phyloP scores from a whole-genome alignment of 2,797 vertebrate genomes.

The Peromyscus eremicus region DNA sequence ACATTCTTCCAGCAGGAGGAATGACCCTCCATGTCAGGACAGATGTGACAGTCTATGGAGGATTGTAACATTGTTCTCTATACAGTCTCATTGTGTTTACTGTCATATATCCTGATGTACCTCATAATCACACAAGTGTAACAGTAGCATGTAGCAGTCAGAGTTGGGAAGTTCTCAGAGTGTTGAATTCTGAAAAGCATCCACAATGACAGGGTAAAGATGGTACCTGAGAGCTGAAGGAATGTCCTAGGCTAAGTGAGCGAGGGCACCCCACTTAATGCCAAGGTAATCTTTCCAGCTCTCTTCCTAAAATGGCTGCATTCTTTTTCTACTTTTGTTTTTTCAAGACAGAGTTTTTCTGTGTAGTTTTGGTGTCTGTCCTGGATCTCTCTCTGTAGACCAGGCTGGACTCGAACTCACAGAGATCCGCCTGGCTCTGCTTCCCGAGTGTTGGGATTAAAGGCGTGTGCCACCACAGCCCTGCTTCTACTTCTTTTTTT shows the following conservation, averaged over 20 bases:
- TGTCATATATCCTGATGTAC: background rate
- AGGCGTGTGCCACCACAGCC: too few relatives aligned
- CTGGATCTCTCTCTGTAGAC: too few relatives aligned
- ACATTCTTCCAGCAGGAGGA: background rate
- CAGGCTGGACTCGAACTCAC: too few relatives aligned
- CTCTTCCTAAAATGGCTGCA: background rate
- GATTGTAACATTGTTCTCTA: background rate
- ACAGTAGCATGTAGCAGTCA: too few relatives aligned
- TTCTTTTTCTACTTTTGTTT: background rate
- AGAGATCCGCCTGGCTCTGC: too few relatives aligned
- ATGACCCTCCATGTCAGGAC: background rate
- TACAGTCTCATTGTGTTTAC: background rate
- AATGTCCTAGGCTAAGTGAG: background rate
- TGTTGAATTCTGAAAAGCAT: background rate
- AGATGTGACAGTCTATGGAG: background rate
- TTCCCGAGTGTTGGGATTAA: too few relatives aligned
- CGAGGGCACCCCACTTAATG: background rate
- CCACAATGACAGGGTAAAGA: background rate
- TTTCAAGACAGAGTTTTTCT: too few relatives aligned
- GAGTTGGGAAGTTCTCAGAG: background rate
- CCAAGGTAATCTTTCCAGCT: background rate
- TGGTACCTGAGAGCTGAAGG: background rate
- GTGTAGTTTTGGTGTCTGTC: too few relatives aligned
- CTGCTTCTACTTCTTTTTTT: too few relatives aligned
- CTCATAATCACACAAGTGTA: background rate